A percentile compares a stretch with the other conserved stretches of the same genome.
These are phyloP conservation scores for Macrocentrus cingulum DNA, from an alignment of 1,140 invertebrate species.

Conservation along the genomic window DNA sequence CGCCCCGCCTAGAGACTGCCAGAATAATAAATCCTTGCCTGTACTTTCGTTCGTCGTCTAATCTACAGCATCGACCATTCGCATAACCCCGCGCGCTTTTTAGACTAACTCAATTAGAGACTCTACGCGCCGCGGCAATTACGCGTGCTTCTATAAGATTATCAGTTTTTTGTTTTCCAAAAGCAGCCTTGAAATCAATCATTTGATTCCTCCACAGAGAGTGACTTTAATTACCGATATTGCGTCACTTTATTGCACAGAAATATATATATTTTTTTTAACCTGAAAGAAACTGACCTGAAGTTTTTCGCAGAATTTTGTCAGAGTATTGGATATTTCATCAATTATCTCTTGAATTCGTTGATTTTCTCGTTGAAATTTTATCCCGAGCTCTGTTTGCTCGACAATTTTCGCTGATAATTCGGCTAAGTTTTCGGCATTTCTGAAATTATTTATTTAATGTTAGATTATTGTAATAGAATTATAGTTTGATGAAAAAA, in stretches of 20 bases:
- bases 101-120: slow-evolving; percentile 40
- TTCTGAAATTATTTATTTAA: slow-evolving; percentile 52
- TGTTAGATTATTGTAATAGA: background rate
- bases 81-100: slow-evolving; percentile 16
- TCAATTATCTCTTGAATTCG: slow-evolving; percentile 50
- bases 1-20: slow-evolving; percentile 21
- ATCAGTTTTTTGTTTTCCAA: slow-evolving; percentile 16
- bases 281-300: too few species aligned
- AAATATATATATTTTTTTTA: too few species aligned
- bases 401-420: slow-evolving; percentile 63
- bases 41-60: slow-evolving; percentile 12
- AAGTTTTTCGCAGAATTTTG: slow-evolving; percentile 43
- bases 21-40: slow-evolving; percentile 28
- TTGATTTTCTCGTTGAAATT: slow-evolving; percentile 52
- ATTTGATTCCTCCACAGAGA: slow-evolving; percentile 11
- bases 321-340: slow-evolving; percentile 39
- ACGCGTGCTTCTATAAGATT: background rate
- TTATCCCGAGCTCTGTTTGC: slow-evolving; percentile 51
- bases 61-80: slow-evolving; percentile 15
- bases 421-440: slow-evolving; percentile 66
- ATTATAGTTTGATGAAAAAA: background rate
- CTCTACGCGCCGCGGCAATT: slow-evolving; percentile 32
- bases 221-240: slow-evolving; percentile 15
- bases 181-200: slow-evolving; percentile 17
- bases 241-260: too few species aligned